Conservation (phyloP, 2,888 invertebrate genomes). For the Dioctria linearis region DNA sequence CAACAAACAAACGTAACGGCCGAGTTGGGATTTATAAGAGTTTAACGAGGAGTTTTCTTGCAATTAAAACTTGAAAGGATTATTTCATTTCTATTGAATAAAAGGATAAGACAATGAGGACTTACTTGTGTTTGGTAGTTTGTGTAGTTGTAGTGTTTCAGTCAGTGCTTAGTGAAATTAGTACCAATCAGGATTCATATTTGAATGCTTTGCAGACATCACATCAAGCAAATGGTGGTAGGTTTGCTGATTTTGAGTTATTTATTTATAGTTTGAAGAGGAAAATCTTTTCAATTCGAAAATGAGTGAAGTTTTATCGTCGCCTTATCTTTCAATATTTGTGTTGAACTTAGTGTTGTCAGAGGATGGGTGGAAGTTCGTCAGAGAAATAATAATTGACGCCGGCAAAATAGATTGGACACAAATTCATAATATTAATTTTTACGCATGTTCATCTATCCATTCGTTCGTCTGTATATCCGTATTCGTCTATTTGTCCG, state of each 20-base stretch:
- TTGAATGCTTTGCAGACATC: conserved; percentile 65
- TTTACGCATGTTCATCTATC: too few species aligned
- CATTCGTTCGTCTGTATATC: too few species aligned
- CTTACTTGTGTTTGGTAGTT: conserved; percentile 35
- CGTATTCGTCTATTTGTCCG: too few species aligned
- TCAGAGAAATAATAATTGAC: too few species aligned
- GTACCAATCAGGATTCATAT: conserved; percentile 64
- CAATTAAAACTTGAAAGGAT: neutral
- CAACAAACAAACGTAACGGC: conserved; percentile 17
- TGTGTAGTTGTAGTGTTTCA: conserved; percentile 29
- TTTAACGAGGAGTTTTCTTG: too few species aligned
- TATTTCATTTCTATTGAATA: neutral
- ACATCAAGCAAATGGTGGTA: conserved; percentile 61
- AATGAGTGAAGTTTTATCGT: too few species aligned
- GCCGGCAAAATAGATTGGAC: too few species aligned
- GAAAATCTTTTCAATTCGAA: neutral
- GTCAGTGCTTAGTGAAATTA: conserved; percentile 48
- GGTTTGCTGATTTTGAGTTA: neutral
- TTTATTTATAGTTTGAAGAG: too few species aligned
- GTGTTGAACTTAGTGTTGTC: too few species aligned
- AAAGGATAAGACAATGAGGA: conserved; percentile 38
- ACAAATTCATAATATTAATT: too few species aligned
- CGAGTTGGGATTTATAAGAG: neutral
- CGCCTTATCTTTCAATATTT: too few species aligned
- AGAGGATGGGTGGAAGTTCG: too few species aligned